A percentile compares a stretch with the other conserved stretches of the same genome.
These are phyloP conservation scores for Simalia tracyae DNA, from an alignment of 2,797 vertebrate species.

Conservation along the genomic window DNA sequence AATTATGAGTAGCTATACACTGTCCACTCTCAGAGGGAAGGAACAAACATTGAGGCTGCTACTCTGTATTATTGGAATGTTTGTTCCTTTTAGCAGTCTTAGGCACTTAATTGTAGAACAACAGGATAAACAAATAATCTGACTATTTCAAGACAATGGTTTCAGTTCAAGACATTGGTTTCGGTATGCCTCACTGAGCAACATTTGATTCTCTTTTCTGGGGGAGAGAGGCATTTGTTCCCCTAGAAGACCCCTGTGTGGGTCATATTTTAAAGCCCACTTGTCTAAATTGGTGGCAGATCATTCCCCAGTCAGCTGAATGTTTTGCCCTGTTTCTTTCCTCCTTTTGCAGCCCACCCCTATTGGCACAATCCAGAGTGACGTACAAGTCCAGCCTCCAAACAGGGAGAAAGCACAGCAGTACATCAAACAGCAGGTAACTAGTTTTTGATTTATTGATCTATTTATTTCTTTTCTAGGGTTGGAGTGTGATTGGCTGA, in stretches of 20 bases:
- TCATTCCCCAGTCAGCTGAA: not conserved
- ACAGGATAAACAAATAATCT: not conserved
- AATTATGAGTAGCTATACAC: not conserved
- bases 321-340: not conserved
- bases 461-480: not conserved
- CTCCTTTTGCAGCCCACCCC: slow-evolving; percentile 86
- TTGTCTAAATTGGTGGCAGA: not conserved
- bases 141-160: not conserved
- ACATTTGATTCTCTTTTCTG: not conserved
- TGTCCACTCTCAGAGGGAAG: not conserved
- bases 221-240: not conserved
- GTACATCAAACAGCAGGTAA: slow-evolving; percentile 94
- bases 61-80: not conserved
- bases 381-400: slow-evolving; percentile 85
- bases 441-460: not conserved
- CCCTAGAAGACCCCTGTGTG: not conserved
- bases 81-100: not conserved
- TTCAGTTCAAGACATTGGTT: not conserved
- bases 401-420: slow-evolving; percentile 92
- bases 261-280: not conserved
- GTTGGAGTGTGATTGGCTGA: slow-evolving; percentile 56
- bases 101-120: not conserved
- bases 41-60: not conserved
- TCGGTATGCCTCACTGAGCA: too few species aligned
- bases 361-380: slow-evolving; percentile 91